These are phyloP conservation scores for Tokudaia tokunoshimensis DNA, from an alignment of 2,797 vertebrate genomes.

Conservation along the genomic window DNA sequence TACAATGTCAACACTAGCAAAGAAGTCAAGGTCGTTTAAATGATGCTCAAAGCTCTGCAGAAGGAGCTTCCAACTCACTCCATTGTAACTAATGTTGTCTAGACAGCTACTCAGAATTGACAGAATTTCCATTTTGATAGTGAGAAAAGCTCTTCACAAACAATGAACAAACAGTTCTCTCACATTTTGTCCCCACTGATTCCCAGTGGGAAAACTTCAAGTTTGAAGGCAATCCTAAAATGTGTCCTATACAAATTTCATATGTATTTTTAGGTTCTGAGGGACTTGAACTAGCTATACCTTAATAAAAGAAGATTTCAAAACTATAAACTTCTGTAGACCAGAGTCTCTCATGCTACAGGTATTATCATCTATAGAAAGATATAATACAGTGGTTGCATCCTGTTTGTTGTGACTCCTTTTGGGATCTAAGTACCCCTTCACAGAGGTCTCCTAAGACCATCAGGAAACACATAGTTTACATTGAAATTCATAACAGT, in stretches of 20 bases:
- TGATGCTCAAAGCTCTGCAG: slow-evolving; percentile 41
- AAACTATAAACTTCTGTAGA: slow-evolving; percentile 53
- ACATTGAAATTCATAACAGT: neutral
- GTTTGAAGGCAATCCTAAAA: slow-evolving; percentile 55
- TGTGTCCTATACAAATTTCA: neutral
- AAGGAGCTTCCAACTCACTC: slow-evolving; percentile 41
- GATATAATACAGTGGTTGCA: neutral
- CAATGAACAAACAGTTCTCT: slow-evolving; percentile 21
- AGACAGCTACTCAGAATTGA: slow-evolving; percentile 25
- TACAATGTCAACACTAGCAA: slow-evolving; percentile 34
- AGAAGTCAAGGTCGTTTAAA: slow-evolving; percentile 53
- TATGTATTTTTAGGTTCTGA: slow-evolving; percentile 50
- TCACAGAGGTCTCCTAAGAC: neutral
- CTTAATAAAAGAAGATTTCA: slow-evolving; percentile 50
- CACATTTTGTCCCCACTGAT: neutral
- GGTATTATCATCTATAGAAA: neutral
- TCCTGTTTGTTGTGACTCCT: no score
- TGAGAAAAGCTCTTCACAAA: slow-evolving; percentile 46
- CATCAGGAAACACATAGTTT: neutral
- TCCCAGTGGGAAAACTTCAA: slow-evolving; percentile 30
- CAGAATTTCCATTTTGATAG: slow-evolving; percentile 50
- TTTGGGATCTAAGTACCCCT: neutral
- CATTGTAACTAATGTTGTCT: slow-evolving; percentile 58
- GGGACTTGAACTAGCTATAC: slow-evolving; percentile 43
- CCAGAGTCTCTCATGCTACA: neutral